Conservation (phyloP, 2,797 vertebrate genomes). For the Erpetoichthys calabaricus region DNA sequence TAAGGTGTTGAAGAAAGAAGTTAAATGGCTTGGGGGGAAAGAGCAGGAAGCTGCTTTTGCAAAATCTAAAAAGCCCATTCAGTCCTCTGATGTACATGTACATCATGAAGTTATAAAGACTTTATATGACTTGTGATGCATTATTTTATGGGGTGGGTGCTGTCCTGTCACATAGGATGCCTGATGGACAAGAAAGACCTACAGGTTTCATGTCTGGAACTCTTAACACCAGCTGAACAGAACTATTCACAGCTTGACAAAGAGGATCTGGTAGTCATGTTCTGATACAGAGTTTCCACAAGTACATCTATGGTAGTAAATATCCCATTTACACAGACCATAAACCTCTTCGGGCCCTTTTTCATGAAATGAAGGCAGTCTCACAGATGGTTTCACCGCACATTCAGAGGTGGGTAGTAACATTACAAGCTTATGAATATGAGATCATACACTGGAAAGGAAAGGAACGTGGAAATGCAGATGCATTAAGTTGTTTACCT, state of each 20-base stretch:
- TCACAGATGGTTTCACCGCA: background rate
- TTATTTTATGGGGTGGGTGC: background rate
- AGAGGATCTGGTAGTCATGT: no score
- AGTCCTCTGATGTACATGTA: no score
- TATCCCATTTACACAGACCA: conserved; percentile 7
- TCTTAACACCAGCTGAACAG: no score
- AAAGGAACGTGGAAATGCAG: background rate
- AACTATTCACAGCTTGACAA: no score
- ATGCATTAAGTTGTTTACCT: conserved; percentile 2
- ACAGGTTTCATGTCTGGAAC: no score
- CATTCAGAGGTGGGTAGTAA: background rate
- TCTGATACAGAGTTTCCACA: no score
- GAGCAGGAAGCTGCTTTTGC: no score
- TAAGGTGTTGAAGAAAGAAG: background rate
- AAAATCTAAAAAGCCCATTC: no score
- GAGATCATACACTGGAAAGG: background rate
- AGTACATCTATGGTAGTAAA: no score
- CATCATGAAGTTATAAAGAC: background rate
- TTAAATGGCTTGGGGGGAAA: no score
- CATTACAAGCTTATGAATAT: background rate
- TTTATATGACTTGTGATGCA: background rate
- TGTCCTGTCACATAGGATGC: no score
- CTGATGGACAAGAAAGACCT: conserved; percentile 20
- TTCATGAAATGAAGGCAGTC: background rate
- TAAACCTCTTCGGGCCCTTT: conserved; percentile 1